A percentile compares a stretch with the other conserved stretches of the same genome.
Evolutionary conservation across 2,113 vertebrate genomes (phyloP).

Genomic region (Ailurus styani): DNA sequence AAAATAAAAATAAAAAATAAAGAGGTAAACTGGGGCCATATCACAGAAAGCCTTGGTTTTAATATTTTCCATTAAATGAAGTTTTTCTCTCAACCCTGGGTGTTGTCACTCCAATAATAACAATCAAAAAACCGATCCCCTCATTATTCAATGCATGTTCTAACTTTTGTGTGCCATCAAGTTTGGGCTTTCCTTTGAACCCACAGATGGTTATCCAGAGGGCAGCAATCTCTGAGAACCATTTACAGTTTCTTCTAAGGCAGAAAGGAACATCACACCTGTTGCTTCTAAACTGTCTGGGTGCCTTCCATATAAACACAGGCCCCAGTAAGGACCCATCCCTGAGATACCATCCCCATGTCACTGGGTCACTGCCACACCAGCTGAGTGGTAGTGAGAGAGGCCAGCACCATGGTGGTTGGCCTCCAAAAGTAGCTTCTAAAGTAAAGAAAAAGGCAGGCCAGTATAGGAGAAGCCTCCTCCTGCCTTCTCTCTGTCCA

Average conservation of each 20-base stretch:
- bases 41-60: background rate
- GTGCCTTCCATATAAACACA: background rate
- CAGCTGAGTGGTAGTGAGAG: background rate
- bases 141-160: background rate
- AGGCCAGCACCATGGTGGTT: background rate
- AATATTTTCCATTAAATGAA: background rate
- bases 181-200: slow-evolving; percentile 15
- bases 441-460: background rate
- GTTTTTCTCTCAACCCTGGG: background rate
- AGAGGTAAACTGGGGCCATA: background rate
- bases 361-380: background rate
- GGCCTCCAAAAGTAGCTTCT: background rate
- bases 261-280: background rate
- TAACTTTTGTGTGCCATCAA: background rate
- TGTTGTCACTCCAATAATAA: background rate
- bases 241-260: background rate
- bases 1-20: background rate
- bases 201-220: background rate
- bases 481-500: background rate
- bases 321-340: background rate
- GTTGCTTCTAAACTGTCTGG: background rate
- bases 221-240: background rate
- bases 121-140: background rate
- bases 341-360: background rate
- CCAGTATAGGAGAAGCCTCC: background rate